Evolutionary conservation across 2,113 vertebrate species (phyloP).

Genomic region (Cyrtonyx montezumae): DNA sequence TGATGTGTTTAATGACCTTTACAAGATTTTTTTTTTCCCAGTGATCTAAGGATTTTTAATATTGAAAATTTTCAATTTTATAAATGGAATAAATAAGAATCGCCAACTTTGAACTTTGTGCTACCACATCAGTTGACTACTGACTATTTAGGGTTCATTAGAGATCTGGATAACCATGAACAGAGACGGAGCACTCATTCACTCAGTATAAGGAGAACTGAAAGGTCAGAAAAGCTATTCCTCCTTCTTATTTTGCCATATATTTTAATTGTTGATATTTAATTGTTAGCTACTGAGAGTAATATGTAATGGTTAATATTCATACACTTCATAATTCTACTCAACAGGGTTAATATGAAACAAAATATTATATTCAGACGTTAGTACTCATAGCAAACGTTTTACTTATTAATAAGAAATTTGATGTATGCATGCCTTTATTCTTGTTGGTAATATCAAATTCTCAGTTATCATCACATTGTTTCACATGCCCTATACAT

Average conservation of each 20-base stretch:
- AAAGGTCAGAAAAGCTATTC: not conserved
- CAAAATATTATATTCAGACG: not conserved
- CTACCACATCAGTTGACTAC: not conserved
- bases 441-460: not conserved
- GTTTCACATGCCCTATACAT: not conserved
- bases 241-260: not conserved
- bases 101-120: conserved; percentile 10
- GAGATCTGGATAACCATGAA: not conserved
- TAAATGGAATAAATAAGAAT: not conserved
- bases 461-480: not conserved
- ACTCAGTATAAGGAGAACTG: not conserved
- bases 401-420: not conserved
- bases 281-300: not conserved
- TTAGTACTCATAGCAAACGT: not conserved
- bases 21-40: not conserved
- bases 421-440: not conserved
- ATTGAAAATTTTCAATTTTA: not conserved
- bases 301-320: not conserved
- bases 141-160: not conserved
- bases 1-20: too few species aligned
- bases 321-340: fast-evolving
- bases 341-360: not conserved
- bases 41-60: not conserved
- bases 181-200: not conserved
- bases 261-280: not conserved